phyloP scores from a whole-genome alignment of 2,113 vertebrate species.

The Peromyscus maniculatus region DNA sequence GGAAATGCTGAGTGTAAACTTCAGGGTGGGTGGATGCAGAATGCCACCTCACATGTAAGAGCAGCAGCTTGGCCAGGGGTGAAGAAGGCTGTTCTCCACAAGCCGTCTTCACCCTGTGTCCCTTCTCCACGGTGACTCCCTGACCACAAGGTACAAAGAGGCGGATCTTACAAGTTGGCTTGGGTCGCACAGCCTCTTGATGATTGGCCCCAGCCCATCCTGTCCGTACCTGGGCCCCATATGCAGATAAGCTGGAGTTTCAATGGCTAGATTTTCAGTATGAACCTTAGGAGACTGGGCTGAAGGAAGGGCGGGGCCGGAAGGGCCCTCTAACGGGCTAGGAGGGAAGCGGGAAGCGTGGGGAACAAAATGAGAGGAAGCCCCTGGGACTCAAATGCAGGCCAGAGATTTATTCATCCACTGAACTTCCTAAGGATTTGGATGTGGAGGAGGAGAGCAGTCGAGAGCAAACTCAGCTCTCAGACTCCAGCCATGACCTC shows the following conservation, averaged over 20 bases:
- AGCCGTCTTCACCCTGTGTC: fast-evolving
- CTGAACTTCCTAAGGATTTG: neutral
- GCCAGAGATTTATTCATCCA: neutral
- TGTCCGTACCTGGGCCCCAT: neutral
- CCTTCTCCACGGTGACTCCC: neutral
- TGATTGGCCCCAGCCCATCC: neutral
- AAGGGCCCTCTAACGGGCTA: neutral
- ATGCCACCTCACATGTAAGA: neutral
- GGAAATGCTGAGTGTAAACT: neutral
- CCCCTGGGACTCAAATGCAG: neutral
- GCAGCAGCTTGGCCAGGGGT: fast-evolving
- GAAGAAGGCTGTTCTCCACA: neutral
- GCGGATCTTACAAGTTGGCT: neutral
- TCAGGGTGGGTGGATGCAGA: neutral
- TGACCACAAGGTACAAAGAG: too few relatives aligned
- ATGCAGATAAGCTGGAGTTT: neutral
- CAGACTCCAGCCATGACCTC: neutral
- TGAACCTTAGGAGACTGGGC: neutral
- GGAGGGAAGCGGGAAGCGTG: neutral
- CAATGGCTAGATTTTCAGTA: neutral
- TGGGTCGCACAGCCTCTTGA: neutral
- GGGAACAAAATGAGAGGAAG: neutral
- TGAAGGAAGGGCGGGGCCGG: neutral
- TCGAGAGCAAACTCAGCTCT: neutral
- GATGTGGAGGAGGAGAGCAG: neutral